Conservation (phyloP, 2,888 invertebrate genomes). For the Mycalesis mineus region DNA sequence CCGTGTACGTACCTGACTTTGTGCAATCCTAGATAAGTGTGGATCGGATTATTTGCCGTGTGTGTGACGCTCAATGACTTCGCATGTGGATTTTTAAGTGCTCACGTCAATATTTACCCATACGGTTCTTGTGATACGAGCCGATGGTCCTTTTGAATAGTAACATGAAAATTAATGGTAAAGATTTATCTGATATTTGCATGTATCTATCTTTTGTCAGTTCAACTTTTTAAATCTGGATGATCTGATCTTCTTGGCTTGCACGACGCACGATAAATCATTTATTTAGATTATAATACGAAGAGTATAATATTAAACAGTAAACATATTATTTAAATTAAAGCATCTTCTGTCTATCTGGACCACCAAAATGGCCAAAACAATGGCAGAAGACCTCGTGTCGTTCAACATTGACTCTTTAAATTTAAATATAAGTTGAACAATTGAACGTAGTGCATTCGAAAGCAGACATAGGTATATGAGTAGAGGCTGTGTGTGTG, state of each 20-base stretch:
- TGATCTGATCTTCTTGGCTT: slow-evolving; percentile 71
- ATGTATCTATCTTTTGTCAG: slow-evolving; percentile 51
- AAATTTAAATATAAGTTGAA: slow-evolving; percentile 72
- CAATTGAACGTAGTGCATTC: slow-evolving; percentile 69
- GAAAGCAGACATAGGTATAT: slow-evolving; percentile 65
- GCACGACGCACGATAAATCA: slow-evolving; percentile 59
- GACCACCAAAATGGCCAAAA: slow-evolving; percentile 71
- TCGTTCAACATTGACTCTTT: slow-evolving; percentile 68
- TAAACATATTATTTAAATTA: slow-evolving; percentile 57
- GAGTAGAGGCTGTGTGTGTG: slow-evolving; percentile 70
- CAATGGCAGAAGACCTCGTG: slow-evolving; percentile 66
- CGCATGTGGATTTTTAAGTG: slow-evolving; percentile 57
- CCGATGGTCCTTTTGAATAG: slow-evolving; percentile 75
- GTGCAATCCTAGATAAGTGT: slow-evolving; percentile 61
- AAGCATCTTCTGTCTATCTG: slow-evolving; percentile 52
- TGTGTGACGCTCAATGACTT: slow-evolving; percentile 56
- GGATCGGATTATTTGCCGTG: slow-evolving; percentile 68
- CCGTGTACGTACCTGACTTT: slow-evolving; percentile 40
- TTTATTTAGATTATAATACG: slow-evolving; percentile 29
- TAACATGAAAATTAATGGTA: slow-evolving; percentile 78
- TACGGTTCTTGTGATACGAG: slow-evolving; percentile 51
- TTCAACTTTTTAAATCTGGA: slow-evolving; percentile 49
- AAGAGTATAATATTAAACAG: slow-evolving; percentile 29
- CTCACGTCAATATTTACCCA: slow-evolving; percentile 38
- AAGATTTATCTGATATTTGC: slow-evolving; percentile 57